Percentiles rank a stretch among this genome's conserved stretches.
These are phyloP conservation scores for Prolemur simus DNA, from an alignment of 2,113 vertebrate genomes.

Conservation along the genomic window DNA sequence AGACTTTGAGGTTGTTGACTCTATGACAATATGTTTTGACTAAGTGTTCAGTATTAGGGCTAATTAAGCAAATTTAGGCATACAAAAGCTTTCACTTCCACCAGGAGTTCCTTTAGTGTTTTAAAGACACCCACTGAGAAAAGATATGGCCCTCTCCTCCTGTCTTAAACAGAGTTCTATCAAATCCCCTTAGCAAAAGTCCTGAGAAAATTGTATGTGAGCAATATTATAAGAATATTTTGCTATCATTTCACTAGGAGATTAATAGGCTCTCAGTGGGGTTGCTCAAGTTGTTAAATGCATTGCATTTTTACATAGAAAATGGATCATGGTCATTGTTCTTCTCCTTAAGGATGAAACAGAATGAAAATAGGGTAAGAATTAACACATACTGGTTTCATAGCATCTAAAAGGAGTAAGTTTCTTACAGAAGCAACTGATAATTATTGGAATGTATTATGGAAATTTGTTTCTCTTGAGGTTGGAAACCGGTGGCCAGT, in stretches of 20 bases:
- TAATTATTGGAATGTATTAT: constrained; percentile 11
- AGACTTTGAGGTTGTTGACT: constrained; percentile 6
- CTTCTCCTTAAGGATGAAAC: constrained; percentile 46
- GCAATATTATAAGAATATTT: constrained; percentile 44
- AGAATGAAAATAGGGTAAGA: constrained; percentile 29
- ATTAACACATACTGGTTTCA: constrained; percentile 42
- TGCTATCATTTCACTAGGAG: constrained; percentile 39
- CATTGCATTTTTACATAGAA: constrained; percentile 45
- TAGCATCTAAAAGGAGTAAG: background rate
- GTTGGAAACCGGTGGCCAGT: background rate
- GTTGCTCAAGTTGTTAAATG: constrained; percentile 24
- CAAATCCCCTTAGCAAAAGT: constrained; percentile 57
- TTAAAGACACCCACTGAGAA: constrained; percentile 55
- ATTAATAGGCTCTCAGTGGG: constrained; percentile 65
- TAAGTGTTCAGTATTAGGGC: background rate
- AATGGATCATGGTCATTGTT: constrained; percentile 33
- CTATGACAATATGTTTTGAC: constrained; percentile 54
- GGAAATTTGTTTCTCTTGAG: constrained; percentile 24
- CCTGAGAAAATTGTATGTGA: constrained; percentile 41
- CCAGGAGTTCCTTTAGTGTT: constrained; percentile 18
- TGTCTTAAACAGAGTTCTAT: constrained; percentile 1
- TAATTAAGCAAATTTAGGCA: constrained; percentile 63
- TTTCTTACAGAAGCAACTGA: constrained; percentile 39
- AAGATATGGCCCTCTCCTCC: constrained; percentile 22
- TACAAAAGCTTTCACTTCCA: constrained; percentile 38